These are phyloP conservation scores for Geopemphigus sp. DNA, from an alignment of 1,140 invertebrate genomes.

Conservation along the genomic window DNA sequence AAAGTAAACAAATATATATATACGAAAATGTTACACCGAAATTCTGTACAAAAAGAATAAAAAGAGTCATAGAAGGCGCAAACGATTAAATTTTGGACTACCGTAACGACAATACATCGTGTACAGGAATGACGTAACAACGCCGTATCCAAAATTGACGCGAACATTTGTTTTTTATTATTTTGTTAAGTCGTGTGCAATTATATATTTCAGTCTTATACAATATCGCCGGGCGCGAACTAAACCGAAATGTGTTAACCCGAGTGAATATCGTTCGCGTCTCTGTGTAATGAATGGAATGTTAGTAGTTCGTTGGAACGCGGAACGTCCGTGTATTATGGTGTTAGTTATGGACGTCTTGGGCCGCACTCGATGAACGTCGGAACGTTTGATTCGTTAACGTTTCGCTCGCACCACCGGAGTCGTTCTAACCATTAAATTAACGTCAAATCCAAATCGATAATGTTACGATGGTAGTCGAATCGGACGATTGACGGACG, in stretches of 20 bases:
- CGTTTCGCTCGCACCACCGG: background rate
- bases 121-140: no score
- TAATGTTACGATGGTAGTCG: no score
- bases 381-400: background rate
- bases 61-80: background rate
- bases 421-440: background rate
- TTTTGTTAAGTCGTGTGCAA: conserved; percentile 9
- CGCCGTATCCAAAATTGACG: background rate
- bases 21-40: background rate
- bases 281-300: no score
- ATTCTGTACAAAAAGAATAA: background rate
- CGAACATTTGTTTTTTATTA: no score
- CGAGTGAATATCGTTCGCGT: background rate
- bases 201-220: conserved; percentile 27
- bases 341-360: no score
- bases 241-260: no score
- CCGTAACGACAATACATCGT: conserved; percentile 11
- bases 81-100: background rate
- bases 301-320: no score
- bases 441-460: no score
- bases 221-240: background rate
- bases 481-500: no score
- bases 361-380: no score
- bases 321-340: no score
- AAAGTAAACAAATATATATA: background rate